phyloP scores from a whole-genome alignment of 2,113 vertebrate species.

The Psilopogon haemacephalus region DNA sequence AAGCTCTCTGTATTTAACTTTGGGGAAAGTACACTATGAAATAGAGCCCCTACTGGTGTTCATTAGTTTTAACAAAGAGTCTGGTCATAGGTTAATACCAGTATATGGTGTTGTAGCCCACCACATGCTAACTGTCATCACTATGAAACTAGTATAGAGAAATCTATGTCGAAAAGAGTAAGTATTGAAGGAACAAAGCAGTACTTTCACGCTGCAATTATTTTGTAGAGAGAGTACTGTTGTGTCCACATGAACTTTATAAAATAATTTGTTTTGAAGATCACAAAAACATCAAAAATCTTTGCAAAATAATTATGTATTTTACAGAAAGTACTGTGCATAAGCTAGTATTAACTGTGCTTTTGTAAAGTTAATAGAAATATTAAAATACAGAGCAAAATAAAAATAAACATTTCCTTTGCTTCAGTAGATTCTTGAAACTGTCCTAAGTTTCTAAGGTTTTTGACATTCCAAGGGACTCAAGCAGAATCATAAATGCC shows the following conservation, averaged over 20 bases:
- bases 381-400: background rate
- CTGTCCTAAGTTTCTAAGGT: accelerated
- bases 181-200: background rate
- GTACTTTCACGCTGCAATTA: background rate
- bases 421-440: background rate
- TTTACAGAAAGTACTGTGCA: background rate
- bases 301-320: background rate
- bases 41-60: conserved; percentile 36
- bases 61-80: conserved; percentile 59
- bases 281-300: background rate
- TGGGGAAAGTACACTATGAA: conserved; percentile 36
- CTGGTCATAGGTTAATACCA: conserved; percentile 49
- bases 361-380: background rate
- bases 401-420: background rate
- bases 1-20: background rate
- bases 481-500: accelerated
- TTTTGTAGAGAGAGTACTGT: background rate
- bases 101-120: background rate
- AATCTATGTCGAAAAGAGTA: background rate
- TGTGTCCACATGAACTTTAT: background rate
- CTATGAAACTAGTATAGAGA: background rate
- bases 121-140: background rate
- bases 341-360: background rate
- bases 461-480: background rate
- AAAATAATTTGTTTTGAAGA: background rate